Base-by-base conservation (phyloP, 2,797 vertebrate genomes). In the Pterois miles region DNA sequence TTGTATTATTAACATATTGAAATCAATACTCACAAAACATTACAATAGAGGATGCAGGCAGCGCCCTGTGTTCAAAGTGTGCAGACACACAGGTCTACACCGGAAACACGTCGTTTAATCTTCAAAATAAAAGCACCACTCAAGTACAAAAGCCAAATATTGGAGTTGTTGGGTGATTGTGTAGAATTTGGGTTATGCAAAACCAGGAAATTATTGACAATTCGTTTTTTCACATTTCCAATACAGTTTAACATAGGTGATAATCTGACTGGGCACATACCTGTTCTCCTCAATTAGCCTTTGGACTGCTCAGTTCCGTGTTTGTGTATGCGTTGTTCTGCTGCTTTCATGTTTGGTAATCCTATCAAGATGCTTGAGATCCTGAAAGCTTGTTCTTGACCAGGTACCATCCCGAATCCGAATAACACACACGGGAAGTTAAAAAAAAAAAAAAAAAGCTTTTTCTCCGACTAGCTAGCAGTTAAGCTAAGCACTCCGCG, bases 61-160 rank as follows among this genome's bases (percentile, higher is more conserved):
- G 40, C 79, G 83, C 79, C 86, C 23, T 70, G 74, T 74, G 89
- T 85, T 54, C 58, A 20, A 18, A 1, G 31, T 20, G 64, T n/a
- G 50, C 78, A 53, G 27, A 69, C 29, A 14, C n/a, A 40, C 40
- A 18, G 63, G 23, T 48, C 31, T 3, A 9, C 16, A 13, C 77
- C 75, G 88, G 92, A 89, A 84, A 69, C 56, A 1, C 1, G 1
- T n/a, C n/a, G 0, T 18, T 0, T 3, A 1, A 1, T n/a, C 16
- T 91, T 87, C 83, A 84, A 10, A 82, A 74, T 85, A 91, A 89
- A 78, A 43, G 66, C 69, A 65, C 22, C 33, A 8, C 3, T 11
- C 11, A 8, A 2, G 1, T 38, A 16, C 60, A 43, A 20, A 40
- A 40, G 27, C 10, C 14, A 63, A 63, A 63, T 18, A 43, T 43